These are phyloP conservation scores for Amblyornis subalaris DNA, from an alignment of 2,113 vertebrate species.

Conservation along the genomic window DNA sequence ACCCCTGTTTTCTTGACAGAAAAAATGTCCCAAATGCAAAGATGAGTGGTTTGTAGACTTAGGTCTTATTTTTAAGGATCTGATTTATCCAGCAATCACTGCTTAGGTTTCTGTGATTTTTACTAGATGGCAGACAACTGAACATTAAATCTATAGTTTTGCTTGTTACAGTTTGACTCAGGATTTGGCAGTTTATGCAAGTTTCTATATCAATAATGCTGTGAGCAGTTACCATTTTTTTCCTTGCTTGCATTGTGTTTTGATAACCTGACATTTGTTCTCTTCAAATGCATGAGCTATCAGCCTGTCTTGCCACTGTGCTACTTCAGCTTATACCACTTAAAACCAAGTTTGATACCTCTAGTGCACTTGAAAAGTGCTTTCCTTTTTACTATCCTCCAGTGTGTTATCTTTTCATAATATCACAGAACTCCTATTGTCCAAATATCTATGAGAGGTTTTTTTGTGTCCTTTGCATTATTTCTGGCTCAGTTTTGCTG, in stretches of 20 bases:
- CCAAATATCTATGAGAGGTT: background rate
- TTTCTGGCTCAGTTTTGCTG: background rate
- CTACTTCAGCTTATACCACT: background rate
- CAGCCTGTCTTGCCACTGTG: background rate
- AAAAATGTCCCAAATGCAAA: background rate
- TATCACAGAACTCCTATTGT: background rate
- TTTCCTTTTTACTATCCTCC: background rate
- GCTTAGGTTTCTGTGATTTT: background rate
- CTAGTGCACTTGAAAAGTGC: background rate
- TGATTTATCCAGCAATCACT: background rate
- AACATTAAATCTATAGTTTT: background rate
- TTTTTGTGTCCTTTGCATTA: background rate
- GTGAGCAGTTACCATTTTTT: background rate
- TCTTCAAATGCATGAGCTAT: background rate
- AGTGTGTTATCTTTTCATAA: background rate
- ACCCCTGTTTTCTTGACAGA: background rate
- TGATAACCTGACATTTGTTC: background rate
- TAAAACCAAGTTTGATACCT: background rate
- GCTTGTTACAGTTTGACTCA: background rate
- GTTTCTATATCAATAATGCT: background rate
- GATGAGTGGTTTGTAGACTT: background rate
- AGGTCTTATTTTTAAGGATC: background rate
- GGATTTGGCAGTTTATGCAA: background rate
- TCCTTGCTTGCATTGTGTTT: background rate
- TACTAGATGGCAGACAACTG: background rate